phyloP scores from a whole-genome alignment of 2,797 vertebrate species.

The Tolypeutes matacus region DNA sequence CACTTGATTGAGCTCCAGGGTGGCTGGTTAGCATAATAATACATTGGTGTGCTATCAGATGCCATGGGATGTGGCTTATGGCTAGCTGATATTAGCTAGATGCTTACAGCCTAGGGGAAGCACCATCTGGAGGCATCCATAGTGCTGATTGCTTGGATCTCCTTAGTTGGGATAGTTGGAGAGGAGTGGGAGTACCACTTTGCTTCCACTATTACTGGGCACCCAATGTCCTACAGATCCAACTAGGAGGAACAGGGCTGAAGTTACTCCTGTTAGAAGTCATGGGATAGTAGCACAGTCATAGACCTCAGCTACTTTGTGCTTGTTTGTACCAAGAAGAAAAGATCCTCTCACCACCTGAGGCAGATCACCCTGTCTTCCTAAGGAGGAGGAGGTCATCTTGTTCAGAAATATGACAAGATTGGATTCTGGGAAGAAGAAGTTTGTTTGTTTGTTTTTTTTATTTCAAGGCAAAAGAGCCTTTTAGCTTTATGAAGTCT shows the following conservation, averaged over 20 bases:
- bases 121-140: constrained; percentile 55
- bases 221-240: constrained; percentile 63
- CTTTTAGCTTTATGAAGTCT: constrained; percentile 73
- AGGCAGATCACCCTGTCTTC: constrained; percentile 73
- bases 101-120: constrained; percentile 56
- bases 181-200: constrained; percentile 67
- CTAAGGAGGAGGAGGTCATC: constrained; percentile 73
- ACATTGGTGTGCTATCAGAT: constrained; percentile 68
- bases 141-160: constrained; percentile 53
- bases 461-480: constrained; percentile 56
- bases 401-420: constrained; percentile 74
- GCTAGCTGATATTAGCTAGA: constrained; percentile 68
- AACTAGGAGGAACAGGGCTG: constrained; percentile 72
- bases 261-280: constrained; percentile 80
- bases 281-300: constrained; percentile 80
- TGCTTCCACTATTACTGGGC: constrained; percentile 75
- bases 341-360: constrained; percentile 73
- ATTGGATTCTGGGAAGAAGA: constrained; percentile 82
- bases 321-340: constrained; percentile 84
- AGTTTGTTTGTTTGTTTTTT: constrained; percentile 78
- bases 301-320: constrained; percentile 78
- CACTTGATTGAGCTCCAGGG: constrained; percentile 74
- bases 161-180: constrained; percentile 63
- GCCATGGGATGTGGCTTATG: constrained; percentile 44
- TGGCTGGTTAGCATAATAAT: constrained; percentile 80